These are phyloP conservation scores for Thamnophis sirtalis DNA, from an alignment of 2,113 vertebrate genomes.

Conservation along the genomic window DNA sequence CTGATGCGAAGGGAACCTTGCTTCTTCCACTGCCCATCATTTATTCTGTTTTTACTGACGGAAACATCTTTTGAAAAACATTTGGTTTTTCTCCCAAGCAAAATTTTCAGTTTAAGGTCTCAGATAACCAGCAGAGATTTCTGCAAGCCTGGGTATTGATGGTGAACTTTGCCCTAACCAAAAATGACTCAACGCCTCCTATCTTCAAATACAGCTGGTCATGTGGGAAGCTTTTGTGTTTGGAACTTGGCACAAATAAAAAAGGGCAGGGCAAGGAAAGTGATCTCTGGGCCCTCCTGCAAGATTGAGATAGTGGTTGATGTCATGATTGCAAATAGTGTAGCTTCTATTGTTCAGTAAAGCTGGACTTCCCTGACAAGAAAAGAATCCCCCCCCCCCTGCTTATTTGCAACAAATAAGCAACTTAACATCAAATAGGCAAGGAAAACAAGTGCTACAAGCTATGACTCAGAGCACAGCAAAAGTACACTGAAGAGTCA, in stretches of 20 bases:
- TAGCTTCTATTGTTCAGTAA: constrained; percentile 19
- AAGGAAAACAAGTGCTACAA: background rate
- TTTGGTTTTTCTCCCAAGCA: background rate
- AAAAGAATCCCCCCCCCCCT: background rate
- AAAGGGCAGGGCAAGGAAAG: background rate
- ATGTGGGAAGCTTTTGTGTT: background rate
- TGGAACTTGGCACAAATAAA: constrained; percentile 11
- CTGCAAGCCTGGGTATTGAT: background rate
- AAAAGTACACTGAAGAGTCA: background rate
- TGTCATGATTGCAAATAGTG: background rate
- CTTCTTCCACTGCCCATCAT: too few relatives aligned
- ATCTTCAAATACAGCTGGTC: constrained; percentile 20
- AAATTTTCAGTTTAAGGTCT: background rate
- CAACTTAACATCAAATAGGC: background rate
- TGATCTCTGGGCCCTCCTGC: background rate
- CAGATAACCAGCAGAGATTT: background rate
- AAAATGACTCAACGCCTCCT: constrained; percentile 21
- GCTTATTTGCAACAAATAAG: background rate
- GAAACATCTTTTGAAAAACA: background rate
- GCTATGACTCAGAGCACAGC: accelerated
- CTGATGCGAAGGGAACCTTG: background rate
- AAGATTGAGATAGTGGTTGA: constrained; percentile 12
- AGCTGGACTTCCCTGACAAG: background rate
- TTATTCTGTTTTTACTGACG: background rate
- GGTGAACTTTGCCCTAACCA: background rate